Evolutionary conservation across 2,113 vertebrate genomes (phyloP).

Genomic region (Monarcha castaneiventris): DNA sequence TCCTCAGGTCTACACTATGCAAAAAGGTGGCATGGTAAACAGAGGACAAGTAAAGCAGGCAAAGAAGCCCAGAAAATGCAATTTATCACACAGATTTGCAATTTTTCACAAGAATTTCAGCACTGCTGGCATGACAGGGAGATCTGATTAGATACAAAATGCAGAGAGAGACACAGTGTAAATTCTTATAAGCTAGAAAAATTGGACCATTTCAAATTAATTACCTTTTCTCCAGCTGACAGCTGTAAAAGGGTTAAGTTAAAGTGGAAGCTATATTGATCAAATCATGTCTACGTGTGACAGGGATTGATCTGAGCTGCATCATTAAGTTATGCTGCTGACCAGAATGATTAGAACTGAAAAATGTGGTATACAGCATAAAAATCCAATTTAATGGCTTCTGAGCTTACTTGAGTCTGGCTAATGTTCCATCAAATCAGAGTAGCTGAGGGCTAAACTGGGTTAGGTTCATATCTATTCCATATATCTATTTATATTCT

Average conservation of each 20-base stretch:
- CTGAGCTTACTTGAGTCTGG: conserved; percentile 31
- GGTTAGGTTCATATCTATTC: conserved; percentile 4
- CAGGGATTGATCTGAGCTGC: conserved; percentile 53
- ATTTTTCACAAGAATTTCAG: not conserved
- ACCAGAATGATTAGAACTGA: conserved; percentile 6
- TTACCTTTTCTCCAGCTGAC: conserved; percentile 7
- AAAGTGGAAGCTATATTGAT: conserved; percentile 55
- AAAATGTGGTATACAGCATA: conserved; percentile 36
- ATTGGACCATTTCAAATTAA: conserved; percentile 26
- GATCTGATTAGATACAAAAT: conserved; percentile 14
- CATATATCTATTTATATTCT: conserved; percentile 1
- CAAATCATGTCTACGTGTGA: conserved; percentile 8
- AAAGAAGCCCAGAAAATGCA: conserved; percentile 1
- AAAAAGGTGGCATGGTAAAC: not conserved
- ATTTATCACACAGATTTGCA: not conserved
- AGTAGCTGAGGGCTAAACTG: conserved; percentile 26
- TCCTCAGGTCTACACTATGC: not conserved
- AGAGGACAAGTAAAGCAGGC: not conserved
- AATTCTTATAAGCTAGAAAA: conserved; percentile 15
- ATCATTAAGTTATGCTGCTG: conserved; percentile 32
- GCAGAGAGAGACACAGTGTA: not conserved
- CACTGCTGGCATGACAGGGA: not conserved
- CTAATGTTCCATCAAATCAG: conserved; percentile 52
- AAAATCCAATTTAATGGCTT: conserved; percentile 54
- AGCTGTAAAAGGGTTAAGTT: conserved; percentile 62